Evolutionary conservation across 2,113 vertebrate species (phyloP), one percentile per base, ranked within the genome.

Genomic region (Cochlearius cochlearius): DNA sequence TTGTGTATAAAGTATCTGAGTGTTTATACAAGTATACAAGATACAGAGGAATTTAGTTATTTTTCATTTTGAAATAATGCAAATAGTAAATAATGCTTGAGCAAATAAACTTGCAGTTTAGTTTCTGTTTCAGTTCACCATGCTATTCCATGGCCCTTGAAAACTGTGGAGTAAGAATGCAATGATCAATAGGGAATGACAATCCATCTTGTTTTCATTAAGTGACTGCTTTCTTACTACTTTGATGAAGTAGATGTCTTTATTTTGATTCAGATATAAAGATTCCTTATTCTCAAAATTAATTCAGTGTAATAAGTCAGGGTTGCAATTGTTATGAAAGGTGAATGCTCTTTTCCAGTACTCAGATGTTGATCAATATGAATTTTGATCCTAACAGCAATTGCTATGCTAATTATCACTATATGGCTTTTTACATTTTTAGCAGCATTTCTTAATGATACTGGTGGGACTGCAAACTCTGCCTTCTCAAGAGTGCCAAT

Each of bases 271-370:
- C 71, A 29, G 80, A 43, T 72, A 81, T 53, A 91, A 95, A 92
- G 84, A 88, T 93, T 93, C 92, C 88, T 88, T 82, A 88, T 68
- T 84, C 64, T 85, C 84, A 95, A 91, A 58, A 49, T 77, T 38
- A 91, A 88, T 88, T 86, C 88, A 86, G 76, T 94, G 60, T 64
- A 49, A 4, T 49, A 74, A 86, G 53, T 50, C 41, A 62, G 21
- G 34, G 30, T 50, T 71, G 50, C 77, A 50, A 23, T 52, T 81
- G 22, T 81, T 64, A 56, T 38, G 86, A 75, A 64, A 76, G 47
- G 52, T 73, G 59, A 60, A 26, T 1, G 2, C 43, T 66, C 14
- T 58, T 59, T 88, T 89, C 67, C 22, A 41, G 45, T 73, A 41
- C 18, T 78, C 25, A 32, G 78, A 32, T 88, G 38, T 32, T 66